Evolutionary conservation across 1,140 invertebrate genomes (phyloP).

Genomic region (Hesperophylax magnus): DNA sequence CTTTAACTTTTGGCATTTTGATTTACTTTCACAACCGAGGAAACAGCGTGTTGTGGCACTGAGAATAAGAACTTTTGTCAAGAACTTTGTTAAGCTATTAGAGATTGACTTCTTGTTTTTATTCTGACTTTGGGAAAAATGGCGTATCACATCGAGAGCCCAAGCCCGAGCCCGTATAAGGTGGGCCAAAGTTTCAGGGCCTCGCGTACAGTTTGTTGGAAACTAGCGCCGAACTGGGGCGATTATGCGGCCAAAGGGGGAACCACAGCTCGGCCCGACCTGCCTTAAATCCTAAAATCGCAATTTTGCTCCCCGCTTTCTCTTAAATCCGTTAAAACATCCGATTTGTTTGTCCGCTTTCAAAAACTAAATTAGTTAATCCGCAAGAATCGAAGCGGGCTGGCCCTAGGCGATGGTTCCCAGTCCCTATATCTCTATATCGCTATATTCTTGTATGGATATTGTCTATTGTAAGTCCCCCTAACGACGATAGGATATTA

Average conservation of each 20-base stretch:
- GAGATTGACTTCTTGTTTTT: too few relatives aligned
- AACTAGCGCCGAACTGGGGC: neutral
- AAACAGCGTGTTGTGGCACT: too few relatives aligned
- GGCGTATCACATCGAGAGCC: too few relatives aligned
- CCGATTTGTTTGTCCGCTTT: constrained; percentile 47
- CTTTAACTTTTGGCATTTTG: too few relatives aligned
- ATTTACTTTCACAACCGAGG: too few relatives aligned
- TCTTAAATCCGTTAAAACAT: constrained; percentile 34
- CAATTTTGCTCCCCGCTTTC: constrained; percentile 40
- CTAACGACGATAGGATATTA: neutral
- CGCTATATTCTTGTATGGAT: neutral
- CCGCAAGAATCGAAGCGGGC: constrained; percentile 30
- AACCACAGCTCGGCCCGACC: constrained; percentile 20
- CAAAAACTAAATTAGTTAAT: constrained; percentile 50
- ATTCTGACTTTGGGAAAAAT: too few relatives aligned
- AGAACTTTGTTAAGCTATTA: too few relatives aligned
- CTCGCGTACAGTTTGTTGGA: neutral
- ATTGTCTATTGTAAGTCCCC: neutral
- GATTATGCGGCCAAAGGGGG: neutral
- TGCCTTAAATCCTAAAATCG: constrained; percentile 36
- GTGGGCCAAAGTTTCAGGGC: neutral
- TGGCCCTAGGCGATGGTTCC: neutral
- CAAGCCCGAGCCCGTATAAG: neutral
- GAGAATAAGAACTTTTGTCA: too few relatives aligned
- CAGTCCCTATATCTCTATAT: neutral